Evolutionary conservation across 1,140 invertebrate species (phyloP).

Genomic region (Trachymyrmex cornetzi): DNA sequence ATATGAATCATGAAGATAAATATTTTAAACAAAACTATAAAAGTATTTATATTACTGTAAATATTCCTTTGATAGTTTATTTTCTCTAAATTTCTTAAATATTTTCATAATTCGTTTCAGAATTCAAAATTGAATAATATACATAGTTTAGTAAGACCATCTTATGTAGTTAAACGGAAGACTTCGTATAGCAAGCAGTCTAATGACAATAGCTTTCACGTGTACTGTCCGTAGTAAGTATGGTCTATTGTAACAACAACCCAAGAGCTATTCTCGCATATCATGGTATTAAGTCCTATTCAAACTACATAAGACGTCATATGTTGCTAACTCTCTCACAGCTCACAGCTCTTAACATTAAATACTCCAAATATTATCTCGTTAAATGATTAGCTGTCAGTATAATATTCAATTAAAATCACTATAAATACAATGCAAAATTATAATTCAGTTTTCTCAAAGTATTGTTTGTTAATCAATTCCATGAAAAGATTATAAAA

Average conservation of each 20-base stretch:
- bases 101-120: background rate
- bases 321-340: background rate
- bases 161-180: background rate
- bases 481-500: background rate
- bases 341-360: constrained; percentile 24
- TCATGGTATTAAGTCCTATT: constrained; percentile 49
- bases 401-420: background rate
- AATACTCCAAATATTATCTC: constrained; percentile 4
- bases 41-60: background rate
- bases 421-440: background rate
- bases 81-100: background rate
- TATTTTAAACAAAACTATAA: background rate
- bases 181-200: constrained; percentile 35
- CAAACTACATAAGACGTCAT: constrained; percentile 30
- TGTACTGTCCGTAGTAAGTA: constrained; percentile 36
- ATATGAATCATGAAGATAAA: background rate
- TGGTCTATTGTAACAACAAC: constrained; percentile 47
- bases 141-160: background rate
- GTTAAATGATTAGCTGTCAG: constrained; percentile 1
- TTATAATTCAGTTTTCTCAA: background rate
- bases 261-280: constrained; percentile 40
- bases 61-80: background rate
- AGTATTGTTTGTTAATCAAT: background rate
- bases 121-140: constrained; percentile 17
- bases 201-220: constrained; percentile 46